Evolutionary conservation across 2,113 vertebrate genomes (phyloP).

Genomic region (Peromyscus californicus): DNA sequence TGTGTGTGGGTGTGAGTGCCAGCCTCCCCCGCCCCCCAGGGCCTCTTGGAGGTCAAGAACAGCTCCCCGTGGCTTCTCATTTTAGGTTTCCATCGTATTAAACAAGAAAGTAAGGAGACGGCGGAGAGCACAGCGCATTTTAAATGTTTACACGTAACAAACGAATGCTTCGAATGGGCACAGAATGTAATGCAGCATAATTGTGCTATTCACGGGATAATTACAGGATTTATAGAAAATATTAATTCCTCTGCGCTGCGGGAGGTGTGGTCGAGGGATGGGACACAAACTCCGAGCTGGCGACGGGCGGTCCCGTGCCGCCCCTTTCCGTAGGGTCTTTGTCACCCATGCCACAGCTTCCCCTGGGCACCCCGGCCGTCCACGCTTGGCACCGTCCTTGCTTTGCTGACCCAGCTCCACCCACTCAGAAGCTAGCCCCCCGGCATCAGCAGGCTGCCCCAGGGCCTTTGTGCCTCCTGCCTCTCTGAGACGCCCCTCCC

Average conservation of each 20-base stretch:
- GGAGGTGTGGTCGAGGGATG: constrained; percentile 71
- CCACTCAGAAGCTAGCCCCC: too few relatives aligned
- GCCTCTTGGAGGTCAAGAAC: not conserved
- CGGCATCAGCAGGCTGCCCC: not conserved
- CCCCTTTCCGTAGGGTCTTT: not conserved
- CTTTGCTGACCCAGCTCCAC: not conserved
- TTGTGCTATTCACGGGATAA: constrained; percentile 80
- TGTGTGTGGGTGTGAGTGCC: not conserved
- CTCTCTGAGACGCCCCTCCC: not conserved
- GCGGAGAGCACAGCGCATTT: constrained; percentile 13
- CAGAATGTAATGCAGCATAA: constrained; percentile 66
- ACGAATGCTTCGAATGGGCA: constrained; percentile 71
- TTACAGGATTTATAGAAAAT: constrained; percentile 83
- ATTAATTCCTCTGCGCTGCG: constrained; percentile 68
- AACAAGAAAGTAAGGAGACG: constrained; percentile 31
- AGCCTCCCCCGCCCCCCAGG: not conserved
- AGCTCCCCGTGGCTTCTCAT: not conserved
- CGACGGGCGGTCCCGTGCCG: not conserved
- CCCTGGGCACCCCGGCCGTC: not conserved
- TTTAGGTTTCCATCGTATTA: constrained; percentile 38
- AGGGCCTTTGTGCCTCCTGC: not conserved
- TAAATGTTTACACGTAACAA: constrained; percentile 78
- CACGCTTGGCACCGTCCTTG: not conserved
- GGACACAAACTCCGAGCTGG: constrained; percentile 41
- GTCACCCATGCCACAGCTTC: not conserved